Evolutionary conservation across 2,888 invertebrate genomes (phyloP), one percentile per base, ranked within the genome.

Genomic region (Stenodera caucasica): DNA sequence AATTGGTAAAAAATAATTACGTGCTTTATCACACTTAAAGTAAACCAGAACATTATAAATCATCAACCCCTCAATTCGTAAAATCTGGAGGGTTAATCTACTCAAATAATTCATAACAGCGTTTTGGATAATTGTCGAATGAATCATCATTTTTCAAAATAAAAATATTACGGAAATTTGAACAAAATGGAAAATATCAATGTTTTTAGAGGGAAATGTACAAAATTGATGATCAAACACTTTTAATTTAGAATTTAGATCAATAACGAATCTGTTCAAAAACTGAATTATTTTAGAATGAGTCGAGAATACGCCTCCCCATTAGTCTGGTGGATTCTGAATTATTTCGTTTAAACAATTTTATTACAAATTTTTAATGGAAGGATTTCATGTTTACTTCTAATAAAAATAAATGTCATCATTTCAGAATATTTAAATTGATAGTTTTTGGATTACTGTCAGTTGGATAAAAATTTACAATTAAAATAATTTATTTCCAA

Each of bases 321-420:
- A n/a, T n/a, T n/a, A n/a, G n/a, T n/a, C n/a, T n/a, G n/a, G n/a
- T n/a, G n/a, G n/a, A n/a, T n/a, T n/a, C n/a, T n/a, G n/a, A n/a
- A n/a, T n/a, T n/a, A n/a, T n/a, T n/a, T n/a, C n/a, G n/a, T n/a
- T n/a, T n/a, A n/a, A n/a, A n/a, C n/a, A n/a, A n/a, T n/a, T n/a
- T n/a, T n/a, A n/a, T n/a, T n/a, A n/a, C n/a, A n/a, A n/a, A n/a
- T n/a, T 40, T 40, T 40, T 40, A 18, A 45, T 11, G 11, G 45
- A 11, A 7, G 12, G 9, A 45, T 45, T 21, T 12, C 45, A 45
- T 45, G 45, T 21, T 45, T 1, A 21, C 8, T 21, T 2, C 45
- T 4, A 45, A 45, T 45, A n/a, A 45, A 45, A 45, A 45, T 45
- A 45, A 45, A 45, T 45, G 45, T 45, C 45, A 45, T 45, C 45